Evolutionary conservation across 2,888 invertebrate genomes (phyloP), one percentile per base, ranked within the genome.

Genomic region (Deilephila porcellus): DNA sequence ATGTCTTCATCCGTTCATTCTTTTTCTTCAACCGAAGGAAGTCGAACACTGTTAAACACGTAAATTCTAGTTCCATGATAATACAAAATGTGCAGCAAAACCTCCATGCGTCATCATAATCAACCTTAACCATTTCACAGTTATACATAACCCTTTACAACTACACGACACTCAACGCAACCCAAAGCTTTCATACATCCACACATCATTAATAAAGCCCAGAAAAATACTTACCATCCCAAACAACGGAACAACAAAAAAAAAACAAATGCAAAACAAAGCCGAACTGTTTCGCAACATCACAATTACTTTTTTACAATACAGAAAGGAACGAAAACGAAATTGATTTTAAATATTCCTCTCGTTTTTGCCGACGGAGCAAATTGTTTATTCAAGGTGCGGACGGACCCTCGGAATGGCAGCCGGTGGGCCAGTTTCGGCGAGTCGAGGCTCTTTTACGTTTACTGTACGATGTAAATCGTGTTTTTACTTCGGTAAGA

Each of bases 281-380:
- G 17, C 52, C 17, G 45, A 14, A 67, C 67, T 52, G 45, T 67
- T 67, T 45, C 67, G 45, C 25, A 20, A 52, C 67, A 67, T 67
- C 45, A 67, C 52, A 67, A 67, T 67, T 67, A 52, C 52, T 45
- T 67, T 67, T 67, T 45, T 67, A 17, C 45, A 45, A 67, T 45
- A 25, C 45, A 67, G 20, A 56, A 56, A 56, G 56, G n/a, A 56
- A 52, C 25, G 67, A 67, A 67, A 67, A 67, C 67, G 52, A 67
- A 67, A 67, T 67, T 67, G 67, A 52, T 67, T 67, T 67, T 67
- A 67, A 67, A 67, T 67, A 67, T 67, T 67, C 67, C 52, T 25
- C 25, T n/a, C 19, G 67, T 29, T 52, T 67, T 52, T 67, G 45
- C 14, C 67, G 45, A 25, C 45, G 52, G 25, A 25, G 45, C 67